Evolutionary conservation across 2,113 vertebrate species (phyloP).

Genomic region (Delphinapterus leucas): DNA sequence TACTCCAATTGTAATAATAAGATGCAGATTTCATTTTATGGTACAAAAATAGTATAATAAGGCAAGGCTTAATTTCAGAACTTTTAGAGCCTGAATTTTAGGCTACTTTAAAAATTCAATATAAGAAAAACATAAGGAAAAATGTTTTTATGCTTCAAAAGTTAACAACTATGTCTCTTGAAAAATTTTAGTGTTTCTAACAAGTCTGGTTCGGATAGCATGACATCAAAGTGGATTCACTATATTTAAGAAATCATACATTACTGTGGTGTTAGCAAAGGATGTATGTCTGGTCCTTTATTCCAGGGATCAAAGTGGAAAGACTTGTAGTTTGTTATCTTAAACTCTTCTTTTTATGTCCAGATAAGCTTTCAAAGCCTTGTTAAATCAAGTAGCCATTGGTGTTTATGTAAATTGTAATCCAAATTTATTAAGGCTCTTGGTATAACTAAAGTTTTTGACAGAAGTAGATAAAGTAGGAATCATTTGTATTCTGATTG

Average conservation of each 20-base stretch:
- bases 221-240: not conserved
- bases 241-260: not conserved
- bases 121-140: not conserved
- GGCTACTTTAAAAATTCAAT: not conserved
- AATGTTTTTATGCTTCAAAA: not conserved
- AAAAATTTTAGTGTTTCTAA: not conserved
- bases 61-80: not conserved
- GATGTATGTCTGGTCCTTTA: not conserved
- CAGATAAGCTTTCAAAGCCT: not conserved
- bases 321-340: not conserved
- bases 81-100: not conserved
- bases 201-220: not conserved
- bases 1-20: not conserved
- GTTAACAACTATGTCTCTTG: not conserved
- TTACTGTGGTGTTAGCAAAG: not conserved
- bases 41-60: not conserved
- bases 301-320: not conserved
- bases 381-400: not conserved
- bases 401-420: not conserved
- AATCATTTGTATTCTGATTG: not conserved
- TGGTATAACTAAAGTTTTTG: not conserved
- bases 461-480: not conserved
- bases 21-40: not conserved
- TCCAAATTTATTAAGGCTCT: not conserved
- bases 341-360: conserved; percentile 13